phyloP scores from a whole-genome alignment of 2,888 invertebrate genomes.

The Ormyrus pomaceus region DNA sequence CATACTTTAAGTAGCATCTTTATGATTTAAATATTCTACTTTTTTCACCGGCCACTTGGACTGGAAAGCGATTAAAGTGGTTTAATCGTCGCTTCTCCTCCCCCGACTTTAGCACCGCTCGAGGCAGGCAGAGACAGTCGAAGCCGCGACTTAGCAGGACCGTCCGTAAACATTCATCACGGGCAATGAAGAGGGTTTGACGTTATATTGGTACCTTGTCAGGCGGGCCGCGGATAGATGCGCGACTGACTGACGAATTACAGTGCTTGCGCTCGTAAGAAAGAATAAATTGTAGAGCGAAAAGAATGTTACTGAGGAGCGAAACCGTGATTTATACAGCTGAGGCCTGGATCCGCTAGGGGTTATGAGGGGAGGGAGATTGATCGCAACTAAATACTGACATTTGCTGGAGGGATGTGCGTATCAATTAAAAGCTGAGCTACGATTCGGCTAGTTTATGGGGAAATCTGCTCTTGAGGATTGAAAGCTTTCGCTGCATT shows the following conservation, averaged over 20 bases:
- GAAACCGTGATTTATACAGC: background rate
- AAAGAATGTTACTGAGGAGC: slow-evolving; percentile 22
- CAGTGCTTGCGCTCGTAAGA: slow-evolving; percentile 7
- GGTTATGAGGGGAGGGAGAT: slow-evolving; percentile 4
- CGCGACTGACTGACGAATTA: slow-evolving; percentile 45
- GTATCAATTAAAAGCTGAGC: too few species aligned
- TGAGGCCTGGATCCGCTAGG: slow-evolving; percentile 17
- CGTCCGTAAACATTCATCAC: slow-evolving; percentile 59
- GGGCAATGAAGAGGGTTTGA: slow-evolving; percentile 61
- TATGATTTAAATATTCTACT: too few species aligned
- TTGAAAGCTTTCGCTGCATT: too few species aligned
- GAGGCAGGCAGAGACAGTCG: background rate
- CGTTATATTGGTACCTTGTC: slow-evolving; percentile 59
- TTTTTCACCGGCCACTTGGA: background rate
- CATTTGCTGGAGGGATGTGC: slow-evolving; percentile 4
- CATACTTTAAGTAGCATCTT: too few species aligned
- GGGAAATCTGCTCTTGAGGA: too few species aligned
- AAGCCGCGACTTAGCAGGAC: background rate
- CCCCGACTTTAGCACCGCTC: background rate
- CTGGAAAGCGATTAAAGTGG: background rate
- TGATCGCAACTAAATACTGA: slow-evolving; percentile 11
- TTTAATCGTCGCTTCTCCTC: slow-evolving; percentile 10
- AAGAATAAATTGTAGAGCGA: slow-evolving; percentile 34
- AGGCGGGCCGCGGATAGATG: slow-evolving; percentile 38
- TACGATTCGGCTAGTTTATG: background rate